These are phyloP conservation scores for Gymnothorax reevesii DNA, from an alignment of 2,797 vertebrate species.

Conservation along the genomic window DNA sequence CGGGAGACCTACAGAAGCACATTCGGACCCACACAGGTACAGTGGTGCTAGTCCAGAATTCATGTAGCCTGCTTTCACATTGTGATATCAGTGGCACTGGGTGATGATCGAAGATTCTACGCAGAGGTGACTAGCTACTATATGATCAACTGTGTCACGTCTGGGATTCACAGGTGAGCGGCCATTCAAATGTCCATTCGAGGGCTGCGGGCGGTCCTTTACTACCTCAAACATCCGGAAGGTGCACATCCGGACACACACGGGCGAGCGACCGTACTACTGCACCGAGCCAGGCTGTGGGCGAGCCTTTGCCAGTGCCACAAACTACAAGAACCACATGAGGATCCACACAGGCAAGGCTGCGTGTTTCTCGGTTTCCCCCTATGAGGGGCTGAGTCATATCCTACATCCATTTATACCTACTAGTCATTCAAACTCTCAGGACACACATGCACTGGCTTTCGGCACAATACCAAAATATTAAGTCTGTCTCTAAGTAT, in stretches of 20 bases:
- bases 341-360: conserved; percentile 94
- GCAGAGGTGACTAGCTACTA: not conserved
- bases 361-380: not conserved
- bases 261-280: conserved; percentile 96
- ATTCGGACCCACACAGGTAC: conserved; percentile 97
- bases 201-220: conserved; percentile 95
- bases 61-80: not conserved
- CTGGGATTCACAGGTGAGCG: conserved; percentile 83
- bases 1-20: conserved; percentile 97
- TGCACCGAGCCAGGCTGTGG: conserved; percentile 97
- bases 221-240: conserved; percentile 99
- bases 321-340: conserved; percentile 99
- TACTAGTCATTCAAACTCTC: not conserved
- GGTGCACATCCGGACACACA: conserved; percentile 98
- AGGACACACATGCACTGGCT: not conserved
- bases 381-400: not conserved
- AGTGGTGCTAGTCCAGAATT: not conserved
- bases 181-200: conserved; percentile 95
- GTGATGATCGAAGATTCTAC: too few species aligned
- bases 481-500: too few species aligned
- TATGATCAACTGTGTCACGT: not conserved
- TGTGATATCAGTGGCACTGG: not conserved
- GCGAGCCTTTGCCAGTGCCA: conserved; percentile 95
- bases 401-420: not conserved
- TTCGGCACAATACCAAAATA: too few species aligned